Evolutionary conservation across 2,113 vertebrate genomes (phyloP).

Genomic region (Calyptommatus sinebrachiatus): DNA sequence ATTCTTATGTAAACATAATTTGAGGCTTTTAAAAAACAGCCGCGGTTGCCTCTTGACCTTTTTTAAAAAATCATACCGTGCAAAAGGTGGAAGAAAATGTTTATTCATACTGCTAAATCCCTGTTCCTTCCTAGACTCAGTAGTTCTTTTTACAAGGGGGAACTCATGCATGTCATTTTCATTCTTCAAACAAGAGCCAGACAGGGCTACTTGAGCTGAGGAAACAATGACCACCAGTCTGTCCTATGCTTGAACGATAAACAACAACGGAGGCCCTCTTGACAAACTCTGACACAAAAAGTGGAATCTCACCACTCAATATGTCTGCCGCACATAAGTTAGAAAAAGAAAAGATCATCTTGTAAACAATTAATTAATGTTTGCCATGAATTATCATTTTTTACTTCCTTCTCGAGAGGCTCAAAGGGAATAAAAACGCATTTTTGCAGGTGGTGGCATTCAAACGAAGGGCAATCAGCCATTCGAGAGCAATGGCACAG

Average conservation of each 20-base stretch:
- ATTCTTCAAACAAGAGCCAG: constrained; percentile 75
- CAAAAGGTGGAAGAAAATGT: constrained; percentile 77
- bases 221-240: constrained; percentile 78
- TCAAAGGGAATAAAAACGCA: constrained; percentile 87
- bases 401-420: constrained; percentile 87
- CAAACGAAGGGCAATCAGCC: constrained; percentile 90
- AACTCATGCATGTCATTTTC: constrained; percentile 77
- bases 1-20: constrained; percentile 76
- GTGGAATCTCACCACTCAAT: constrained; percentile 75
- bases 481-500: constrained; percentile 83
- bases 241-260: constrained; percentile 77
- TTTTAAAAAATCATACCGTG: constrained; percentile 75
- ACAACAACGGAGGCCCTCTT: constrained; percentile 79
- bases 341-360: constrained; percentile 84
- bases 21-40: constrained; percentile 79
- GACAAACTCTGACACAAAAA: constrained; percentile 74
- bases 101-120: constrained; percentile 79
- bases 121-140: constrained; percentile 68
- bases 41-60: constrained; percentile 80
- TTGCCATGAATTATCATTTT: constrained; percentile 88
- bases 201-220: constrained; percentile 78
- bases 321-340: constrained; percentile 81
- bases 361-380: constrained; percentile 90
- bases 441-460: constrained; percentile 94
- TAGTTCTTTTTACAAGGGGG: constrained; percentile 71